Percentiles rank a stretch among this genome's conserved stretches.
Conservation (phyloP, 2,888 invertebrate genomes). For the Glyphotaelius pellucidus region DNA sequence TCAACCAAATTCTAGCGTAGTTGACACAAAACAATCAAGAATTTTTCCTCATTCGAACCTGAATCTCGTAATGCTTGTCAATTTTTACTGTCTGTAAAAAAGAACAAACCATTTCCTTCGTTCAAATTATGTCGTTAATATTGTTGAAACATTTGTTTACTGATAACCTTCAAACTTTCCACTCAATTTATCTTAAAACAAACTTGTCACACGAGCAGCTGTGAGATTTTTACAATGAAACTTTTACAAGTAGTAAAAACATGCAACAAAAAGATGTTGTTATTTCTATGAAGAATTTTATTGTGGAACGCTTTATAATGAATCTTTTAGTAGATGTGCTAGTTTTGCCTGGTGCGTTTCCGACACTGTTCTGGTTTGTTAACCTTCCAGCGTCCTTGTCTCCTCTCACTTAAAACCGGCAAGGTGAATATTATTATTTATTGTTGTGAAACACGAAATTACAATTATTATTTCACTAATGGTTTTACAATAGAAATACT, state of each 20-base stretch:
- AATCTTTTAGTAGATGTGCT: not conserved
- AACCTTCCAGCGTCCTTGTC: constrained; percentile 46
- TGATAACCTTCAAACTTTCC: not conserved
- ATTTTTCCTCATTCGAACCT: not conserved
- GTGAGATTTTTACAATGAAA: not conserved
- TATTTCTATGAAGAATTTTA: not conserved
- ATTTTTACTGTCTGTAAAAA: not conserved
- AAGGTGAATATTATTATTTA: constrained; percentile 12
- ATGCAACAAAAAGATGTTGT: not conserved
- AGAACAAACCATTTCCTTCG: not conserved
- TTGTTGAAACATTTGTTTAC: not conserved
- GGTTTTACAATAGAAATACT: constrained; percentile 11
- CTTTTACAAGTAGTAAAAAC: not conserved
- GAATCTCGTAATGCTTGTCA: not conserved
- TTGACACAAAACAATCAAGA: not conserved
- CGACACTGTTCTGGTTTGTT: constrained; percentile 20
- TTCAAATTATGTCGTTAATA: not conserved
- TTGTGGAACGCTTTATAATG: not conserved
- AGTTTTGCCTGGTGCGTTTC: not conserved
- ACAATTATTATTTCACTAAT: not conserved
- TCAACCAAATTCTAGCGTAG: not conserved
- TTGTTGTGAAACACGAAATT: constrained; percentile 44
- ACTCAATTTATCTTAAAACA: not conserved
- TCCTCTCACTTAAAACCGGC: constrained; percentile 35
- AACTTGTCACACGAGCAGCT: constrained; percentile 44